Conservation (phyloP, 1,140 invertebrate species). For the Diachasma alloeum region DNA sequence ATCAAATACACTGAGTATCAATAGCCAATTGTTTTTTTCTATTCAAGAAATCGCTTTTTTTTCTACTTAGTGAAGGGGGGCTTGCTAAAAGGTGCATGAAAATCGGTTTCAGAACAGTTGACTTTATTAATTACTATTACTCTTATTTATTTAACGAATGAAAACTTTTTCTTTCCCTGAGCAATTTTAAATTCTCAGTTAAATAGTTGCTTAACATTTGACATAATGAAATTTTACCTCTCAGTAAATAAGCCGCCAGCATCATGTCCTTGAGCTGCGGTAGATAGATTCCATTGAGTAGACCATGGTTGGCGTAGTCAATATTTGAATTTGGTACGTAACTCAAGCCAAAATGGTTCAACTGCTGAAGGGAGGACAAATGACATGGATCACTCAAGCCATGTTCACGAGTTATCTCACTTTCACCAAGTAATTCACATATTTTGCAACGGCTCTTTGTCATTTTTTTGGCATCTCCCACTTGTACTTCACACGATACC, state of each 20-base stretch:
- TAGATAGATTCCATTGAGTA: slow-evolving; percentile 57
- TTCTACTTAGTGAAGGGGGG: too few species aligned
- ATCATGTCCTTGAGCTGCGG: slow-evolving; percentile 68
- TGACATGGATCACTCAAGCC: slow-evolving; percentile 60
- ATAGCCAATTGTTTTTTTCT: too few species aligned
- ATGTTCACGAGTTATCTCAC: slow-evolving; percentile 49
- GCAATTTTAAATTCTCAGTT: too few species aligned
- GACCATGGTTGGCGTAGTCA: slow-evolving; percentile 56
- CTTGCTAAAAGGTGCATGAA: too few species aligned
- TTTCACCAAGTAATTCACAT: slow-evolving; percentile 63
- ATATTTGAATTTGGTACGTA: slow-evolving; percentile 52
- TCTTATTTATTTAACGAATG: too few species aligned
- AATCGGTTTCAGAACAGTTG: too few species aligned
- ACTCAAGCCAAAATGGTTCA: slow-evolving; percentile 48
- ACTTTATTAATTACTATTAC: too few species aligned
- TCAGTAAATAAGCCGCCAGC: slow-evolving; percentile 66
- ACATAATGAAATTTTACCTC: slow-evolving; percentile 56
- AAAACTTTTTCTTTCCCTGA: too few species aligned
- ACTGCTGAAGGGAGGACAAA: slow-evolving; percentile 54
- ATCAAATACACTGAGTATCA: too few species aligned
- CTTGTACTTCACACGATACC: slow-evolving; percentile 7
- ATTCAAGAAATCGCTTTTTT: too few species aligned
- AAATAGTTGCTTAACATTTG: neutral
- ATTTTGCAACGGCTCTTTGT: slow-evolving; percentile 65
- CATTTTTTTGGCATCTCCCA: slow-evolving; percentile 36